Evolutionary conservation across 2,888 invertebrate species (phyloP).

Genomic region (Spisula subtruncata): DNA sequence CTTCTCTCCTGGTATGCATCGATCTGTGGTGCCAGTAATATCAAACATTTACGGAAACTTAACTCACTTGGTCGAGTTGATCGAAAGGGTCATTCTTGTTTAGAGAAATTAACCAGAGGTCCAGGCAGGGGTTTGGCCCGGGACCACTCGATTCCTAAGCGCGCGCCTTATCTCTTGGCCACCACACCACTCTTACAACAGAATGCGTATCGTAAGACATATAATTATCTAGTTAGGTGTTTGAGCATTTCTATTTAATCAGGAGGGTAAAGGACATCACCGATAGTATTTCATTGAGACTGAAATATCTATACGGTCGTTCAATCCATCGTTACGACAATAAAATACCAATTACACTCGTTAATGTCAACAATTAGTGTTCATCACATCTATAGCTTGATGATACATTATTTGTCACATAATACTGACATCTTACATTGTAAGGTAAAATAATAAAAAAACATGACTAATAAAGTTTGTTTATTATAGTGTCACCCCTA

Average conservation of each 20-base stretch:
- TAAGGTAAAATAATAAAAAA: not conserved
- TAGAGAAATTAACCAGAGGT: too few species aligned
- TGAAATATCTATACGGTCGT: not conserved
- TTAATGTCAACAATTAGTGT: not conserved
- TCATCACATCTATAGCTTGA: not conserved
- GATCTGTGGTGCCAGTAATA: too few species aligned
- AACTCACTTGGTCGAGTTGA: too few species aligned
- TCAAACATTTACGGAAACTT: too few species aligned
- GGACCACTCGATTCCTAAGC: too few species aligned
- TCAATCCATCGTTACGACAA: not conserved
- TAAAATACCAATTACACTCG: conserved; percentile 6
- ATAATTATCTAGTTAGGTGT: not conserved
- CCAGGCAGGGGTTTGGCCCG: too few species aligned
- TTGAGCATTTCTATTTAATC: not conserved
- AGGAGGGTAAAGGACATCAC: too few species aligned
- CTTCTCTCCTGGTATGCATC: too few species aligned
- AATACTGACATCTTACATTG: conserved; percentile 6
- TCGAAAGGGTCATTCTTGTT: too few species aligned
- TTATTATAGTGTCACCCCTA: too few species aligned
- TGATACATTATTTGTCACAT: not conserved
- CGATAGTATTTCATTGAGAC: not conserved
- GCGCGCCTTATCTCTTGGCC: too few species aligned
- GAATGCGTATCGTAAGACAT: not conserved
- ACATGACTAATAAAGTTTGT: not conserved
- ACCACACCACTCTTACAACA: not conserved